A percentile compares a stretch with the other conserved stretches of the same genome.
These are phyloP conservation scores for Sphinx pinastri DNA, from an alignment of 2,888 invertebrate genomes.

Conservation along the genomic window DNA sequence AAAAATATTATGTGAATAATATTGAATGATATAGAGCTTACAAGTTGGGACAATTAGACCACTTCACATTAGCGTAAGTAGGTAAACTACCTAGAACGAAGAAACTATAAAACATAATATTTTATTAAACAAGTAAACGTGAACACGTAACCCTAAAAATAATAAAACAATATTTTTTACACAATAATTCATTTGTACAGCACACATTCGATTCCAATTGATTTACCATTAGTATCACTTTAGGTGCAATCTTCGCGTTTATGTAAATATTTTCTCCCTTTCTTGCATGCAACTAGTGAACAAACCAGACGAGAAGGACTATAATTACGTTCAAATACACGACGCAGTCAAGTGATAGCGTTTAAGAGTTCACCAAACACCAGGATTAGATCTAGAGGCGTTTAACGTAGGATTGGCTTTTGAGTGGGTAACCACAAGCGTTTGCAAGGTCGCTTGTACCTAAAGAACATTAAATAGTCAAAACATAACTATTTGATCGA, in stretches of 20 bases:
- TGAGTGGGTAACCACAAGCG: neutral
- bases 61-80: neutral
- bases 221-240: neutral
- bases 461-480: neutral
- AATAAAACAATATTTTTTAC: neutral
- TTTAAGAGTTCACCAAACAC: slow-evolving; percentile 6
- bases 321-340: slow-evolving; percentile 10
- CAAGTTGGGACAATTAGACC: neutral
- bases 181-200: neutral
- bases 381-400: neutral
- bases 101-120: too few relatives aligned
- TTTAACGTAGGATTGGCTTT: slow-evolving; percentile 5
- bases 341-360: neutral
- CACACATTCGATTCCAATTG: slow-evolving; percentile 11
- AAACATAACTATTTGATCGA: neutral
- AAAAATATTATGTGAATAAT: neutral
- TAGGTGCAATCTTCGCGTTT: slow-evolving; percentile 11
- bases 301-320: slow-evolving; percentile 17
- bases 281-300: slow-evolving; percentile 1
- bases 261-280: neutral
- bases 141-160: neutral
- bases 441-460: neutral
- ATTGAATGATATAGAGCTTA: neutral
- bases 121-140: neutral
- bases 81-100: neutral